Percentiles rank a stretch among this genome's conserved stretches.
phyloP scores from a whole-genome alignment of 2,113 vertebrate genomes.

The Phrynosoma platyrhinos region DNA sequence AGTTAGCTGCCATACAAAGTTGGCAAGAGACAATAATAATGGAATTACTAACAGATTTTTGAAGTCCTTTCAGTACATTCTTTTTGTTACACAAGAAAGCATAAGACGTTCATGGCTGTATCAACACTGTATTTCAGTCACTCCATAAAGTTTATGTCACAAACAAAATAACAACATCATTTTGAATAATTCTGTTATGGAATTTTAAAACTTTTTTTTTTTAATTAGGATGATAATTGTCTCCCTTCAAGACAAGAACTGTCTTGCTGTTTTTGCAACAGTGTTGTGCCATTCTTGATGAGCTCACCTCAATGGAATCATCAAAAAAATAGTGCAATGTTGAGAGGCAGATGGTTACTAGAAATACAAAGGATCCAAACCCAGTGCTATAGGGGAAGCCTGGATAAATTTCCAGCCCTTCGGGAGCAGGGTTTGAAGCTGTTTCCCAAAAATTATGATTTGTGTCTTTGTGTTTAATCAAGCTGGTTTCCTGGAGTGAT shows the following conservation, averaged over 20 bases:
- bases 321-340: neutral
- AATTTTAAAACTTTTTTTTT: neutral
- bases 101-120: neutral
- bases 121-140: neutral
- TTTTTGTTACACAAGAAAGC: slow-evolving; percentile 20
- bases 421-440: neutral
- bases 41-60: slow-evolving; percentile 24
- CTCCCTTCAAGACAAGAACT: neutral
- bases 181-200: neutral
- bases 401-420: neutral
- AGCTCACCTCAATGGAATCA: accelerated
- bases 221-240: neutral
- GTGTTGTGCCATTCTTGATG: neutral
- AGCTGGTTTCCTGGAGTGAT: neutral
- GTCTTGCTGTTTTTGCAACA: neutral
- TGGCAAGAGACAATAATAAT: slow-evolving; percentile 25
- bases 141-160: neutral
- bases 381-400: neutral
- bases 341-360: neutral
- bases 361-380: neutral
- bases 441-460: neutral
- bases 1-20: slow-evolving; percentile 19
- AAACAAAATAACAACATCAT: slow-evolving; percentile 16
- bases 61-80: slow-evolving; percentile 30
- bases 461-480: neutral